Evolutionary conservation across 2,888 invertebrate genomes (phyloP), one percentile per base, ranked within the genome.

Genomic region (Leptinotarsa tumamoca): DNA sequence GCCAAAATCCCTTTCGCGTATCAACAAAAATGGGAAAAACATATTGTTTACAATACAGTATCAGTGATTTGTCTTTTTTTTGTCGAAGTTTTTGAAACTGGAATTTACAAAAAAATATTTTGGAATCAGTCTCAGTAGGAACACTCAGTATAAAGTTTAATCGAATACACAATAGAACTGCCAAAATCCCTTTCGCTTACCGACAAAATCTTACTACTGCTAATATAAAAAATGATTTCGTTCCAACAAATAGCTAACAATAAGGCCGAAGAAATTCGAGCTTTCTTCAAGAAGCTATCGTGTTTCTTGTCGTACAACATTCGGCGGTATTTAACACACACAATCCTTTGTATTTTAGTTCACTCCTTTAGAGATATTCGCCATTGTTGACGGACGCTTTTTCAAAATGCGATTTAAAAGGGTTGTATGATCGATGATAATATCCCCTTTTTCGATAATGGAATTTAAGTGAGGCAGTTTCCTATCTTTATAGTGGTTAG

Each of bases 311-410:
- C 79, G 79, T 80, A 79, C 79, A 83, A 83, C 81, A 82, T 80
- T 78, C 72, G 77, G 79, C 82, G 83, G 83, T 81, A 80, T 82
- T 81, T 83, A 81, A 78, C 81, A 81, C 83, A 83, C 82, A 83
- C 80, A 76, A 63, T 68, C 51, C 73, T 51, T 83, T 83, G 80
- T 83, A 71, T 61, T 73, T 67, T 67, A 61, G 71, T 78, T 81
- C 79, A 82, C 81, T 80, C 80, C 78, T 82, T 81, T 72, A 66
- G 74, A 72, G 54, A 72, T 77, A 79, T 77, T 76, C 78, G 76
- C 74, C 63, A 77, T 77, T 81, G 79, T 77, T 66, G 74, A 71
- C 17, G 58, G 68, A 72, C 74, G 75, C 77, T 63, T 74, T 58
- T 58, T 69, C 68, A 79, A 72, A 77, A 74, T 76, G 72, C 72